A percentile compares a stretch with the other conserved stretches of the same genome.
phyloP scores from a whole-genome alignment of 1,140 invertebrate genomes.

The Drosophila seguyi region DNA sequence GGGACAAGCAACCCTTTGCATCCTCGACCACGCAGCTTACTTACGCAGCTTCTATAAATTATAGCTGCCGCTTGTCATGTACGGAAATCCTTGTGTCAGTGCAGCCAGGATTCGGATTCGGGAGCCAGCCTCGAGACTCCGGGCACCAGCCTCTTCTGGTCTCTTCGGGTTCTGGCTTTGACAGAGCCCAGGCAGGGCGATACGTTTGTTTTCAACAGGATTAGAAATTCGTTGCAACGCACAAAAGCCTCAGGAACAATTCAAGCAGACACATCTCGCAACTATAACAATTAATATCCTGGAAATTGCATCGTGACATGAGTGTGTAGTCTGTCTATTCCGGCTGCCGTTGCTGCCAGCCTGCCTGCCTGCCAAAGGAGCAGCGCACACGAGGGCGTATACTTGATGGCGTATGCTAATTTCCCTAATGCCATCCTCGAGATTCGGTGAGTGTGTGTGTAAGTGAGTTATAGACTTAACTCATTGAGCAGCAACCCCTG shows the following conservation, averaged over 20 bases:
- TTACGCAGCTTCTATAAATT: constrained; percentile 81
- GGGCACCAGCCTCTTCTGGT: constrained; percentile 6
- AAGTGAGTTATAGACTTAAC: constrained; percentile 64
- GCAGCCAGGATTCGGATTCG: constrained; percentile 53
- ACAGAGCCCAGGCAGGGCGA: constrained; percentile 63
- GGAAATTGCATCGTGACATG: constrained; percentile 55
- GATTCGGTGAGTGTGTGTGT: constrained; percentile 33
- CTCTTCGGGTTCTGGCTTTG: constrained; percentile 46
- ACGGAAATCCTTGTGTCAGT: constrained; percentile 83
- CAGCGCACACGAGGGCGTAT: constrained; percentile 69
- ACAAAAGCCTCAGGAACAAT: constrained; percentile 82
- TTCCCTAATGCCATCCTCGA: constrained; percentile 62
- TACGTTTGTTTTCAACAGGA: constrained; percentile 82
- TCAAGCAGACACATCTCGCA: constrained; percentile 82
- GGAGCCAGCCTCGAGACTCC: not conserved
- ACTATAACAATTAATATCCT: constrained; percentile 84
- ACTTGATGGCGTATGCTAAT: constrained; percentile 79
- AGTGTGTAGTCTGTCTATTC: constrained; percentile 56
- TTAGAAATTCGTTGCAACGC: constrained; percentile 78
- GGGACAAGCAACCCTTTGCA: constrained; percentile 31
- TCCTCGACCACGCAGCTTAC: constrained; percentile 73
- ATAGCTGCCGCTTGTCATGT: constrained; percentile 84
- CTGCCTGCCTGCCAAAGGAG: constrained; percentile 45
- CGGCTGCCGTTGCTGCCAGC: constrained; percentile 27
- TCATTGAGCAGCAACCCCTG: constrained; percentile 32